These are phyloP conservation scores for Lepidurus arcticus DNA, from an alignment of 1,140 invertebrate species.

Conservation along the genomic window DNA sequence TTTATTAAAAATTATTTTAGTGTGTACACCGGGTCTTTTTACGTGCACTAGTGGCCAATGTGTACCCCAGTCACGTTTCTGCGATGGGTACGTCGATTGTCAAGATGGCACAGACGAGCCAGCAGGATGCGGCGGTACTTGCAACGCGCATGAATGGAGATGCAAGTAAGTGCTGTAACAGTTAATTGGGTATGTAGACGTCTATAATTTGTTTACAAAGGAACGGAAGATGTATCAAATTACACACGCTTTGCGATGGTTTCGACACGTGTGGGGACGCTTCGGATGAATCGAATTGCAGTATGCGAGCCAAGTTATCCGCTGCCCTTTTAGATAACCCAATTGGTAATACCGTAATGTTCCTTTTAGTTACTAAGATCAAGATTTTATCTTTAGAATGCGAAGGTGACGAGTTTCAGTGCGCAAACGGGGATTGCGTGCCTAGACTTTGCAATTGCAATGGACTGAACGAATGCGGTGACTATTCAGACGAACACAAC, in stretches of 20 bases:
- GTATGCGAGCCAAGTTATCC: conserved; percentile 38
- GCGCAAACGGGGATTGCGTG: conserved; percentile 45
- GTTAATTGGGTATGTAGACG: too few species aligned
- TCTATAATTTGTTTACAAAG: conserved; percentile 38
- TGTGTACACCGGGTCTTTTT: conserved; percentile 45
- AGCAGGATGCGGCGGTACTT: conserved; percentile 49
- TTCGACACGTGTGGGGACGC: conserved; percentile 70
- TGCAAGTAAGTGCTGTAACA: conserved; percentile 51
- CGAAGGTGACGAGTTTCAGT: conserved; percentile 44
- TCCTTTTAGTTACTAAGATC: background rate
- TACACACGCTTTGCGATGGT: conserved; percentile 67
- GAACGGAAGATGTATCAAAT: conserved; percentile 57
- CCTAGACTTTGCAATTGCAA: conserved; percentile 41
- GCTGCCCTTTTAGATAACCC: background rate
- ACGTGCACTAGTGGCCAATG: conserved; percentile 66
- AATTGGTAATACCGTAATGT: background rate
- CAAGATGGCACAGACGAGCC: conserved; percentile 60
- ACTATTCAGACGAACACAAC: conserved; percentile 36
- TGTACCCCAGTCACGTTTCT: conserved; percentile 55
- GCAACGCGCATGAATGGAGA: conserved; percentile 58
- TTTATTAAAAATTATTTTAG: conserved; percentile 34
- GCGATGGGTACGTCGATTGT: conserved; percentile 65
- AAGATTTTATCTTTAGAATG: conserved; percentile 35
- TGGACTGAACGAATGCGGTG: conserved; percentile 45
- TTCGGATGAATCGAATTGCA: conserved; percentile 64